Conservation (phyloP, 64 coral and sea anemone species). For the Porites australiensis region DNA sequence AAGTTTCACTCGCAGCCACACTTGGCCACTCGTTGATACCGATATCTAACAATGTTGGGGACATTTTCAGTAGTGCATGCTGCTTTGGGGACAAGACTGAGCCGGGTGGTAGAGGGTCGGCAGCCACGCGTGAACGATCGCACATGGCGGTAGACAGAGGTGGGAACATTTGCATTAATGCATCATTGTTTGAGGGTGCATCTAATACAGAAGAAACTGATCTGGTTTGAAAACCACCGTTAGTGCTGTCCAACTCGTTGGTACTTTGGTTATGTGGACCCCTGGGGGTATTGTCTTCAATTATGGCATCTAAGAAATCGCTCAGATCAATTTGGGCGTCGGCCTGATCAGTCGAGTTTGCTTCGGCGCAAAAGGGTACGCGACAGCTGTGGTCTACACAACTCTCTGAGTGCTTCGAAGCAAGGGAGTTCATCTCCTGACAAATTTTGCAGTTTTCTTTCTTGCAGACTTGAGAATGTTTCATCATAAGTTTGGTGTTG, state of each 20-base stretch:
- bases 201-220: too few relatives aligned
- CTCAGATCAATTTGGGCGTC: neutral
- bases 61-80: neutral
- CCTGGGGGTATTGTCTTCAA: neutral
- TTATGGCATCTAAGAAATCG: neutral
- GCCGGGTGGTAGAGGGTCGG: too few relatives aligned
- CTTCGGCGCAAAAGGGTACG: conserved; percentile 10
- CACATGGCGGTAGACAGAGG: too few relatives aligned
- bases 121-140: too few relatives aligned
- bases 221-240: too few relatives aligned
- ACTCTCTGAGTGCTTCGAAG: neutral
- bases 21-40: too few relatives aligned
- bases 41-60: neutral
- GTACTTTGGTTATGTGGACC: neutral
- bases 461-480: neutral
- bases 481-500: conserved; percentile 5
- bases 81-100: neutral
- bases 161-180: too few relatives aligned
- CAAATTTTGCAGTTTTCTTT: neutral
- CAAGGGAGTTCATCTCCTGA: conserved; percentile 10
- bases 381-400: neutral
- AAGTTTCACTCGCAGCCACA: too few relatives aligned
- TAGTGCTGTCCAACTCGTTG: too few relatives aligned
- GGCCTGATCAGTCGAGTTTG: neutral
- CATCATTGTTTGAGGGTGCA: too few relatives aligned